Conservation (phyloP, 2,888 invertebrate species). For the Helleia helle region DNA sequence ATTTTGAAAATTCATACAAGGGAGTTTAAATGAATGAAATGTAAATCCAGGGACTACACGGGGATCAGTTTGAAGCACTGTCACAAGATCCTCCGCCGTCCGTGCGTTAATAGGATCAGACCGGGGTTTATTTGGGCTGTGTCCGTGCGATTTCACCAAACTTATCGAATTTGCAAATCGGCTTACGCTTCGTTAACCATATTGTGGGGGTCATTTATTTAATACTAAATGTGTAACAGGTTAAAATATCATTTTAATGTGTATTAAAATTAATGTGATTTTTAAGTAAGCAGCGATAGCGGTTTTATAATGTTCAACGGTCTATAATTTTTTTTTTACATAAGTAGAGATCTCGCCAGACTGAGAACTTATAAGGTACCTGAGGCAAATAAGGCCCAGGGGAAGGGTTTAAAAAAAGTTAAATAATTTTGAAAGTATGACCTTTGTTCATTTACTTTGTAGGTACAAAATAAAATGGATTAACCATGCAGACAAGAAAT, state of each 20-base stretch:
- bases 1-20: not conserved
- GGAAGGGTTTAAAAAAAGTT: too few species aligned
- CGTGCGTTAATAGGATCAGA: constrained; percentile 71
- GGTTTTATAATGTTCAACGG: too few species aligned
- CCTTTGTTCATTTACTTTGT: too few species aligned
- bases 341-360: too few species aligned
- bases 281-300: too few species aligned
- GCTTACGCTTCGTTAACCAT: constrained; percentile 67
- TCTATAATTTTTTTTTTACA: too few species aligned
- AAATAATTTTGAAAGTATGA: too few species aligned
- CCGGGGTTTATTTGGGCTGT: constrained; percentile 64
- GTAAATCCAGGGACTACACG: constrained; percentile 36
- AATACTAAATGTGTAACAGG: not conserved
- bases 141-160: constrained; percentile 69
- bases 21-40: constrained; percentile 19
- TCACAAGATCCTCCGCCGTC: constrained; percentile 63
- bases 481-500: too few species aligned
- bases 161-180: constrained; percentile 71
- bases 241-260: not conserved
- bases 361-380: too few species aligned
- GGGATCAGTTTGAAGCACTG: constrained; percentile 45
- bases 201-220: constrained; percentile 21
- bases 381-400: too few species aligned
- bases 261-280: too few species aligned
- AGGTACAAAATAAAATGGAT: too few species aligned